Percentiles rank a stretch among this genome's conserved stretches.
These are phyloP conservation scores for Zootermopsis nevadensis DNA, from an alignment of 2,888 invertebrate species.

Conservation along the genomic window DNA sequence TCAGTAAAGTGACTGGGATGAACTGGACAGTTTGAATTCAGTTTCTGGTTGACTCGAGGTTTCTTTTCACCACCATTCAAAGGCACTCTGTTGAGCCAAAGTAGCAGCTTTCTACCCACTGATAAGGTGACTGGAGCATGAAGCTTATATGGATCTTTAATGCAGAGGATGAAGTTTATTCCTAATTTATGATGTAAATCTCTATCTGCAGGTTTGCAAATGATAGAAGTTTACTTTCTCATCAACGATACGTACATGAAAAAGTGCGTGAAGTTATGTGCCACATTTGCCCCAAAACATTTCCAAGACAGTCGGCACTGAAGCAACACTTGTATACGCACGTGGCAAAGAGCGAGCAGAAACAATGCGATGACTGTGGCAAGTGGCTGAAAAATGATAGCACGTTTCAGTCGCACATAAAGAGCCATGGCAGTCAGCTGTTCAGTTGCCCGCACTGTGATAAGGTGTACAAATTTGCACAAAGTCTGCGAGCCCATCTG, in stretches of 20 bases:
- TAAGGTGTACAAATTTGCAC: slow-evolving; percentile 40
- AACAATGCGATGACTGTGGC: background rate
- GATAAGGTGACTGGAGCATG: too few relatives aligned
- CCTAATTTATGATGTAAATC: too few relatives aligned
- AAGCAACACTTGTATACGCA: slow-evolving; percentile 41
- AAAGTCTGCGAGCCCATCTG: slow-evolving; percentile 39
- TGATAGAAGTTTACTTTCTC: background rate
- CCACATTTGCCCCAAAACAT: slow-evolving; percentile 45
- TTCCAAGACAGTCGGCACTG: slow-evolving; percentile 27
- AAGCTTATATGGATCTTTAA: too few relatives aligned
- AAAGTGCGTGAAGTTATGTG: slow-evolving; percentile 30
- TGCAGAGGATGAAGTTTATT: too few relatives aligned
- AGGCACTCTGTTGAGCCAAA: too few relatives aligned
- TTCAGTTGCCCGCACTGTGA: slow-evolving; percentile 47
- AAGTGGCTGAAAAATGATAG: background rate
- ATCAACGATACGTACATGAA: background rate
- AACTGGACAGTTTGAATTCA: too few relatives aligned
- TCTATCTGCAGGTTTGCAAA: background rate
- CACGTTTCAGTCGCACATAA: slow-evolving; percentile 42
- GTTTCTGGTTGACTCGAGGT: too few relatives aligned
- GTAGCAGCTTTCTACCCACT: too few relatives aligned
- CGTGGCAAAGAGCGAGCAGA: background rate
- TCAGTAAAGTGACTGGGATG: too few relatives aligned
- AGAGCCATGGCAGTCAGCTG: slow-evolving; percentile 58
- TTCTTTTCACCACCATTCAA: too few relatives aligned